These are phyloP conservation scores for Rissa tridactyla DNA, from an alignment of 2,113 vertebrate genomes.

Conservation along the genomic window DNA sequence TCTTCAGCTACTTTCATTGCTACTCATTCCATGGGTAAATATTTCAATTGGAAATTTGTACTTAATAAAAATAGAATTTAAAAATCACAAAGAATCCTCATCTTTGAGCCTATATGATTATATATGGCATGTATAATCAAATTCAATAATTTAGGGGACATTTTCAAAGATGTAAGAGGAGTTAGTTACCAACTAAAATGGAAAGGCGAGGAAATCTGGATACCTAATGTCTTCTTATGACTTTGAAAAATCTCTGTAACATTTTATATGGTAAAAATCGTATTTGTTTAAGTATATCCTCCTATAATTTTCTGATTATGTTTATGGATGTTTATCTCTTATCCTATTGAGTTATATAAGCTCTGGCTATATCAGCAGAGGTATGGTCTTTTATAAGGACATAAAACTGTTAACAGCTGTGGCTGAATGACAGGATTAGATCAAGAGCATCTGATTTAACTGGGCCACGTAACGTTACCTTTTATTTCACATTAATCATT, in stretches of 20 bases:
- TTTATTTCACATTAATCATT: conserved; percentile 32
- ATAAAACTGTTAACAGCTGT: conserved; percentile 12
- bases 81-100: not conserved
- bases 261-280: not conserved
- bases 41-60: not conserved
- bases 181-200: not conserved
- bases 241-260: not conserved
- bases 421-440: not conserved
- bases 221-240: not conserved
- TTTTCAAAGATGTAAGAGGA: not conserved
- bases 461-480: not conserved
- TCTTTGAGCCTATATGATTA: not conserved
- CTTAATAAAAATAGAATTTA: not conserved
- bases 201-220: not conserved
- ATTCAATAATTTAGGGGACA: not conserved
- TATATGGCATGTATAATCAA: not conserved
- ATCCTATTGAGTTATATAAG: not conserved
- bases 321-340: not conserved
- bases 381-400: not conserved
- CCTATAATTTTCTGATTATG: not conserved
- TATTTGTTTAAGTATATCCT: not conserved
- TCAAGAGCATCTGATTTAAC: not conserved
- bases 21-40: not conserved
- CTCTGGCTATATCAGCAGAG: not conserved
- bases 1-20: not conserved